phyloP scores from a whole-genome alignment of 2,797 vertebrate species.

The Crypturellus tataupa region DNA sequence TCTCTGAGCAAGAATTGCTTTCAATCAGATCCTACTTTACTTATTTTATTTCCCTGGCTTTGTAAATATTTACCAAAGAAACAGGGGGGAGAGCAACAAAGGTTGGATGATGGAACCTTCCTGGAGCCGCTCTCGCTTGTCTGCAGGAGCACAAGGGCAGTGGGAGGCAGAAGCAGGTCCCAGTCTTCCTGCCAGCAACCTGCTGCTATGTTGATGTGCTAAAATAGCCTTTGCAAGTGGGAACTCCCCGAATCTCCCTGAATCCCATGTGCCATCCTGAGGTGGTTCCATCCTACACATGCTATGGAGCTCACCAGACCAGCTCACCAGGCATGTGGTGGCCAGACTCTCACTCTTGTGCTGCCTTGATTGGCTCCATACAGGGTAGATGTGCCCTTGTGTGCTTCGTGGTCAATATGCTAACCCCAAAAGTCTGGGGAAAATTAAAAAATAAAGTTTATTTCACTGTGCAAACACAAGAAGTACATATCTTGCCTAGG shows the following conservation, averaged over 20 bases:
- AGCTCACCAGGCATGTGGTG: background rate
- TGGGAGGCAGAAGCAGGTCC: background rate
- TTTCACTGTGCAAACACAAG: background rate
- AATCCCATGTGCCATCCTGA: accelerated
- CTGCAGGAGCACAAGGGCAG: background rate
- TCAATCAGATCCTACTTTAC: background rate
- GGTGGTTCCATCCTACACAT: background rate
- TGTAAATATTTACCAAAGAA: background rate
- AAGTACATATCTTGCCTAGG: background rate
- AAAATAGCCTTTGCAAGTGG: accelerated
- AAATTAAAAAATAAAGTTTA: background rate
- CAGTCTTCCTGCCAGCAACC: background rate
- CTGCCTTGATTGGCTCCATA: background rate
- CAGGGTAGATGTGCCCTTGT: background rate
- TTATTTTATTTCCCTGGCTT: background rate
- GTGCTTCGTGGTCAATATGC: background rate
- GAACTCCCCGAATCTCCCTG: background rate
- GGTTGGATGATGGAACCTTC: background rate
- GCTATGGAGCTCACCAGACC: background rate
- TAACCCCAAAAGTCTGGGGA: background rate
- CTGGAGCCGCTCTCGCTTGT: accelerated
- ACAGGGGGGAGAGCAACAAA: background rate
- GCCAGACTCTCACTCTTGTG: background rate
- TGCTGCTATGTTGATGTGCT: accelerated
- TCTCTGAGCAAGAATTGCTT: background rate